Conservation (phyloP, 2,888 invertebrate genomes). For the Drosophila mimica region DNA sequence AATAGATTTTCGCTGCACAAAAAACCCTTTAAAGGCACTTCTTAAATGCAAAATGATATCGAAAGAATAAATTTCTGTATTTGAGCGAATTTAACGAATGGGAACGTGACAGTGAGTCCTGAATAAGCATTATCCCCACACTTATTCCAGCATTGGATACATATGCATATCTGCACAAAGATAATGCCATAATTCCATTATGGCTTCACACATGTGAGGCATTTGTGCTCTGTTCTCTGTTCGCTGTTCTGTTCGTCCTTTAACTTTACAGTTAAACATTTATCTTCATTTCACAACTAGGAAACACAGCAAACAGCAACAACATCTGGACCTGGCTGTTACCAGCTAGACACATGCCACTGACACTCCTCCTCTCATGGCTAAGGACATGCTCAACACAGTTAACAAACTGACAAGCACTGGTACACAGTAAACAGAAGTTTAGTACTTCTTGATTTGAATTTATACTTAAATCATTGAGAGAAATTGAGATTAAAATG, state of each 20-base stretch:
- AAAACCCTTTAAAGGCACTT: neutral
- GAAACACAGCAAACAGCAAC: slow-evolving; percentile 18
- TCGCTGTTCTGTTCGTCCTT: slow-evolving; percentile 15
- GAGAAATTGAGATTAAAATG: neutral
- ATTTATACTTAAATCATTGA: neutral
- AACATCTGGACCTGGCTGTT: slow-evolving; percentile 34
- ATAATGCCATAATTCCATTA: slow-evolving; percentile 45
- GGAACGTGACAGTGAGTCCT: slow-evolving; percentile 34
- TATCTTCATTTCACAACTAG: slow-evolving; percentile 65
- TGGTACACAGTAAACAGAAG: neutral
- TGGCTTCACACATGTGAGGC: slow-evolving; percentile 14
- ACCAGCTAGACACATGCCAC: slow-evolving; percentile 52
- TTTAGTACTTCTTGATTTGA: neutral
- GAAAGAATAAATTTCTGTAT: neutral
- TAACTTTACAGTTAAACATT: slow-evolving; percentile 69
- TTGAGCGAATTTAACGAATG: slow-evolving; percentile 18
- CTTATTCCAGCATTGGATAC: slow-evolving; percentile 32
- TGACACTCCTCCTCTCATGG: neutral
- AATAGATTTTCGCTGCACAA: neutral
- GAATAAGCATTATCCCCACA: slow-evolving; percentile 28
- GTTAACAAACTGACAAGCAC: slow-evolving; percentile 19
- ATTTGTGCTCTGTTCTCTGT: slow-evolving; percentile 6
- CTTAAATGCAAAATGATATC: neutral
- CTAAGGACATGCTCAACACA: slow-evolving; percentile 52
- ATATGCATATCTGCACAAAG: slow-evolving; percentile 34